A percentile compares a stretch with the other conserved stretches of the same genome.
Conservation (phyloP, 2,888 invertebrate genomes). For the Aphrophora alni region DNA sequence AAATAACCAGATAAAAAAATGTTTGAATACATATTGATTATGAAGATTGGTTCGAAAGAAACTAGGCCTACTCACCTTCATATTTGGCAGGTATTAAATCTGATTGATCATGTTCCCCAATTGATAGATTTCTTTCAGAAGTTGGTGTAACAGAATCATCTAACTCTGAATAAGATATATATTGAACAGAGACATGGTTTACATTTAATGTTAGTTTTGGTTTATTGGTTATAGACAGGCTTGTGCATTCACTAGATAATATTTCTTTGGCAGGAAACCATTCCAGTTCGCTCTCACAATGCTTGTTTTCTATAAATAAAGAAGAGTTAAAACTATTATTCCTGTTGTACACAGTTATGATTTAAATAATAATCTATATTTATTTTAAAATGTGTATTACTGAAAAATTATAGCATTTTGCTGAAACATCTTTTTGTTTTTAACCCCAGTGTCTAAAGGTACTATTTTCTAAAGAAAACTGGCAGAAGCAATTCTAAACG, state of each 20-base stretch:
- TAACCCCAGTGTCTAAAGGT: no score
- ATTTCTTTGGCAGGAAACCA: constrained; percentile 20
- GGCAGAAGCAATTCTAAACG: no score
- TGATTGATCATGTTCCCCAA: constrained; percentile 62
- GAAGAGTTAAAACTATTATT: no score
- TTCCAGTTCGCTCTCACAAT: background rate
- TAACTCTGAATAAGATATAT: background rate
- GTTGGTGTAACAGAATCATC: background rate
- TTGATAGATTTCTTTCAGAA: background rate
- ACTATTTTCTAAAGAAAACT: no score
- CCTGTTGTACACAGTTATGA: no score
- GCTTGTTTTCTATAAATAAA: background rate
- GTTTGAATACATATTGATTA: no score
- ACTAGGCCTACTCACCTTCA: constrained; percentile 66
- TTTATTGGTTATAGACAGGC: background rate
- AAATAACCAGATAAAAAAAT: no score
- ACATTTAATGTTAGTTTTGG: background rate
- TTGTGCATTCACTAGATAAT: background rate
- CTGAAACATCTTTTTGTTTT: no score
- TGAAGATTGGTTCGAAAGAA: no score
- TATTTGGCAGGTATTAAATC: constrained; percentile 79
- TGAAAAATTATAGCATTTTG: no score
- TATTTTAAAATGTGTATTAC: no score
- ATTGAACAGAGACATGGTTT: background rate
- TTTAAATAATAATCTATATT: no score